Conservation (phyloP, 37 sponge, comb jelly and placozoan genomes). For the Beroe ovata region DNA sequence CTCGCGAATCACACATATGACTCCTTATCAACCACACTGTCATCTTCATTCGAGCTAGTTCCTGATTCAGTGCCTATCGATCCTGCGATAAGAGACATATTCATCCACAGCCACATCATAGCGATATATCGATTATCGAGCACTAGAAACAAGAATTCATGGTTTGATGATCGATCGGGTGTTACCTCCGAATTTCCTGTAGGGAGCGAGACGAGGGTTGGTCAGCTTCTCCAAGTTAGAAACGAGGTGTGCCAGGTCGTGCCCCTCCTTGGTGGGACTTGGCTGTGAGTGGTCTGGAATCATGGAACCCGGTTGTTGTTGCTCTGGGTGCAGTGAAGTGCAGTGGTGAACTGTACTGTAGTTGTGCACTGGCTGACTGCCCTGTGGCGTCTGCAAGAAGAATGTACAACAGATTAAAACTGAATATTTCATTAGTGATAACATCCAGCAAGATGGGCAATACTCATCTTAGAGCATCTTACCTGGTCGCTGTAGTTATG, state of each 20-base stretch:
- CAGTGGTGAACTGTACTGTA: neutral
- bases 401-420: no score
- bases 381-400: constrained; percentile 1
- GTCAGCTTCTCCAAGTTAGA: constrained; percentile 30
- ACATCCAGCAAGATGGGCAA: no score
- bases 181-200: constrained; percentile 50
- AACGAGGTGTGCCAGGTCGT: constrained; percentile 40
- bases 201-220: constrained; percentile 15
- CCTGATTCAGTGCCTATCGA: constrained; percentile 63
- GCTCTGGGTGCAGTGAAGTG: neutral
- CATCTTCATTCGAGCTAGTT: constrained; percentile 44
- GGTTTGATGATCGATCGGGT: no score
- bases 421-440: no score
- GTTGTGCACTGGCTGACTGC: neutral
- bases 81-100: no score
- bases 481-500: constrained; percentile 40
- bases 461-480: no score
- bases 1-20: constrained; percentile 30
- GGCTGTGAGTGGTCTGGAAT: neutral
- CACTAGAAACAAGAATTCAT: no score
- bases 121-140: no score
- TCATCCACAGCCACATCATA: no score
- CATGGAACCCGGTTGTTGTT: neutral
- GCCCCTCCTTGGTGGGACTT: constrained; percentile 40
- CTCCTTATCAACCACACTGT: constrained; percentile 43